Evolutionary conservation across 2,113 vertebrate species (phyloP).

Genomic region (Larimichthys crocea): DNA sequence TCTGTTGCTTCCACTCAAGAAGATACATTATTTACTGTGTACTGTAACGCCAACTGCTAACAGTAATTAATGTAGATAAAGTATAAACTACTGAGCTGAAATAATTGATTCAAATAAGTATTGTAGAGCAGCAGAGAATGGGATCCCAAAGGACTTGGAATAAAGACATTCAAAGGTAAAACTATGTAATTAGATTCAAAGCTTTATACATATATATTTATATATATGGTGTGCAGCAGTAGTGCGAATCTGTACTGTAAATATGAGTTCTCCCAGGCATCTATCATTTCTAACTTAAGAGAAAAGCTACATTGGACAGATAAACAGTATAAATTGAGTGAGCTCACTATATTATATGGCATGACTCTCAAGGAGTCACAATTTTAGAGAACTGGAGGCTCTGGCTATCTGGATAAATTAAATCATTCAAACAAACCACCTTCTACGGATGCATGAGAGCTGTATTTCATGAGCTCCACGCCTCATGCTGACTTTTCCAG

Average conservation of each 20-base stretch:
- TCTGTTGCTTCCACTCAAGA: slow-evolving; percentile 44
- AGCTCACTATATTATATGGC: neutral
- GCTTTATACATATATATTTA: neutral
- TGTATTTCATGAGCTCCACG: slow-evolving; percentile 37
- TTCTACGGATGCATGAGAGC: slow-evolving; percentile 15
- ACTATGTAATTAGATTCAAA: neutral
- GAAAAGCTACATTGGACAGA: neutral
- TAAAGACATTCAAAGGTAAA: neutral
- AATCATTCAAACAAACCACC: slow-evolving; percentile 37
- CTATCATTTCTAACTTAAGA: neutral
- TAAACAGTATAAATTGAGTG: neutral
- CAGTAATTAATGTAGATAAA: slow-evolving; percentile 59
- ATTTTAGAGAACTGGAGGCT: slow-evolving; percentile 3
- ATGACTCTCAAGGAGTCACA: slow-evolving; percentile 1
- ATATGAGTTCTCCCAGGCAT: neutral
- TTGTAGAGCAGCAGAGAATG: neutral
- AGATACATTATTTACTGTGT: slow-evolving; percentile 44
- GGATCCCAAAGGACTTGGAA: neutral
- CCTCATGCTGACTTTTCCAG: slow-evolving; percentile 54
- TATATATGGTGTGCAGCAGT: neutral
- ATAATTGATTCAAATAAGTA: slow-evolving; percentile 5
- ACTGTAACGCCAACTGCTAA: slow-evolving; percentile 30
- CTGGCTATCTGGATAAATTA: slow-evolving; percentile 33
- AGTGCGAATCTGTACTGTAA: neutral
- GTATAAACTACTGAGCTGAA: neutral